Evolutionary conservation across 2,113 vertebrate genomes (phyloP).

Genomic region (Microtus pennsylvanicus): DNA sequence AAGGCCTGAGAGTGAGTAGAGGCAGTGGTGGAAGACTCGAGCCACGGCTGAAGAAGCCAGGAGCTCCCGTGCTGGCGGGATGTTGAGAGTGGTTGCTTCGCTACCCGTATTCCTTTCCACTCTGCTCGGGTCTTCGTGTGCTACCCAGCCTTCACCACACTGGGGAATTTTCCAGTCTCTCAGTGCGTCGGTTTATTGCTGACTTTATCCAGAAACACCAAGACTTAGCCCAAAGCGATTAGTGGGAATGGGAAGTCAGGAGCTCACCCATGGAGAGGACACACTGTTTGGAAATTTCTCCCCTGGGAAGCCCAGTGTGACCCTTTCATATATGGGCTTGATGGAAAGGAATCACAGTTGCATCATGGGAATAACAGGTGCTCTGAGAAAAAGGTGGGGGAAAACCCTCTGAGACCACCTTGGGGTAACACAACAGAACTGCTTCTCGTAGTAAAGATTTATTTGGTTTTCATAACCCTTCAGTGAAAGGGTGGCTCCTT

Average conservation of each 20-base stretch:
- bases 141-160: too few relatives aligned
- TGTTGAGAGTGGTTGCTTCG: background rate
- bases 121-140: background rate
- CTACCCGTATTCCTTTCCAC: too few relatives aligned
- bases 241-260: background rate
- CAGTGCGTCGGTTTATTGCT: background rate
- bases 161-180: too few relatives aligned
- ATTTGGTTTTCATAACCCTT: constrained; percentile 64
- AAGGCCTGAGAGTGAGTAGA: background rate
- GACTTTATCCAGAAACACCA: background rate
- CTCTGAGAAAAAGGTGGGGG: background rate
- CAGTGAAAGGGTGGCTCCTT: background rate
- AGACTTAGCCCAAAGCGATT: background rate
- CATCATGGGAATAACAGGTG: background rate
- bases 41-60: background rate
- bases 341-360: background rate
- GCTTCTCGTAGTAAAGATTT: background rate
- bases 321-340: background rate
- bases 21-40: fast-evolving
- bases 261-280: background rate
- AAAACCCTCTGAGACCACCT: background rate
- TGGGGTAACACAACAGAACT: constrained; percentile 34
- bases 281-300: background rate
- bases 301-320: background rate
- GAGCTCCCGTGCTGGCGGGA: background rate